phyloP scores from a whole-genome alignment of 2,113 vertebrate genomes.

The Spizaetus ornatus region DNA sequence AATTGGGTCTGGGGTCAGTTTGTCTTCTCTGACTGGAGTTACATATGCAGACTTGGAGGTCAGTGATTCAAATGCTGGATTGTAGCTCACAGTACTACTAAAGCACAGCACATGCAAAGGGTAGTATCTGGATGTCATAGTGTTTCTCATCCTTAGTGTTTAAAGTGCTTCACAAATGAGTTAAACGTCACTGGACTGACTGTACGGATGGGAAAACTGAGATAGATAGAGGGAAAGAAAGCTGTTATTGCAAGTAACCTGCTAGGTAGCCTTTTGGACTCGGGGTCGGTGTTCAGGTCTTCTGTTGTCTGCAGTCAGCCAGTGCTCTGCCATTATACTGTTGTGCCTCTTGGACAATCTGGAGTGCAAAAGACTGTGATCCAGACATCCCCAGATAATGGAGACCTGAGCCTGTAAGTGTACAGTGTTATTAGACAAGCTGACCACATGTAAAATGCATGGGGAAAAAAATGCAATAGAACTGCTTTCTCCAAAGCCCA shows the following conservation, averaged over 20 bases:
- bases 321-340: not conserved
- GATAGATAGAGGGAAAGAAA: not conserved
- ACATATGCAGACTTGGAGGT: not conserved
- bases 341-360: not conserved
- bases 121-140: not conserved
- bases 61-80: not conserved
- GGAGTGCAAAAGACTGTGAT: not conserved
- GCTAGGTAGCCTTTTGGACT: not conserved
- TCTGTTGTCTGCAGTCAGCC: not conserved
- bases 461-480: not conserved
- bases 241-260: not conserved
- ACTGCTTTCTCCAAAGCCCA: not conserved
- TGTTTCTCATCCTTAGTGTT: not conserved
- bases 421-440: rapidly evolving
- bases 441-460: not conserved
- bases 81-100: not conserved
- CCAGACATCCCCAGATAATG: not conserved
- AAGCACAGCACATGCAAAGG: not conserved
- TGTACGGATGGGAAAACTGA: not conserved
- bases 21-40: not conserved
- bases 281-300: not conserved
- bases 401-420: not conserved
- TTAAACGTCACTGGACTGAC: not conserved
- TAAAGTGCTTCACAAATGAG: not conserved
- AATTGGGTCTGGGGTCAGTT: not conserved